Percentiles rank a stretch among this genome's conserved stretches.
These are phyloP conservation scores for Typhlichthys eigenmanni DNA, from an alignment of 2,797 vertebrate genomes.

Conservation along the genomic window DNA sequence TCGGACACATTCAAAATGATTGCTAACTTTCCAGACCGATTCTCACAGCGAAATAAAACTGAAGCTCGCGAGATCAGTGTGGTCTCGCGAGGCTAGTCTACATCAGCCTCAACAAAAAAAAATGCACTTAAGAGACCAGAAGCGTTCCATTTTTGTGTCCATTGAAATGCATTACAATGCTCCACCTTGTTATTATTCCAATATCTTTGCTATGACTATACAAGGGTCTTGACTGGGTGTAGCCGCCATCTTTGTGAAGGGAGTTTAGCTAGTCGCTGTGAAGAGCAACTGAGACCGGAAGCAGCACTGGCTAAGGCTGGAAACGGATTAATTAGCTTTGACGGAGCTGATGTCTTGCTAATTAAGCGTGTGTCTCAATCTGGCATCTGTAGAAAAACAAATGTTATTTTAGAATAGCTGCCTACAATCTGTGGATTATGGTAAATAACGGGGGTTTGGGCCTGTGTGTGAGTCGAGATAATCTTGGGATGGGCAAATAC, in stretches of 20 bases:
- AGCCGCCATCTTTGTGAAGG: constrained; percentile 15
- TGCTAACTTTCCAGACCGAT: too few species aligned
- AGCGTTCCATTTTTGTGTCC: too few species aligned
- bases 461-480: constrained; percentile 50
- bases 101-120: too few species aligned
- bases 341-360: constrained; percentile 73
- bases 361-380: constrained; percentile 76
- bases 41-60: too few species aligned
- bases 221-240: background rate
- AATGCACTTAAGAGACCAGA: too few species aligned
- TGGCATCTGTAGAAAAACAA: constrained; percentile 74
- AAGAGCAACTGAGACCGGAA: constrained; percentile 44
- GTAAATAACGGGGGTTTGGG: constrained; percentile 51
- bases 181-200: too few species aligned
- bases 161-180: too few species aligned
- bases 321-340: constrained; percentile 66
- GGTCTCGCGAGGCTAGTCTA: too few species aligned
- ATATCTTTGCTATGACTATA: too few species aligned
- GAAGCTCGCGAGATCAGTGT: too few species aligned
- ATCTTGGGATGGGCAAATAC: constrained; percentile 31
- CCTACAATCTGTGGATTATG: constrained; percentile 71
- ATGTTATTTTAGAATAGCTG: constrained; percentile 57
- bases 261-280: constrained; percentile 40
- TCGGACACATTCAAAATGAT: too few species aligned
- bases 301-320: constrained; percentile 45